Base-by-base conservation (phyloP, 1,140 invertebrate species). In the Venturia canescens region DNA sequence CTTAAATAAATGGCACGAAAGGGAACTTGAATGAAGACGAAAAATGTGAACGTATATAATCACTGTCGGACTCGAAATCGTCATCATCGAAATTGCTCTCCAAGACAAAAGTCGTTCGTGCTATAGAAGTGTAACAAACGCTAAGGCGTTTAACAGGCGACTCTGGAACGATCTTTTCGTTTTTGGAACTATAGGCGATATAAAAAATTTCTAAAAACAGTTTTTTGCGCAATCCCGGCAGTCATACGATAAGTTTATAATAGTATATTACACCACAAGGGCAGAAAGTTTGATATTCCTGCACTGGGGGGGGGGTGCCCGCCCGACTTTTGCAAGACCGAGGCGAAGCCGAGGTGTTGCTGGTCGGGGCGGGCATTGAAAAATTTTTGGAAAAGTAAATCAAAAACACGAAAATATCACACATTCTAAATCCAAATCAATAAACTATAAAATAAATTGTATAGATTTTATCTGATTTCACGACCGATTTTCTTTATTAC, bases 181-280 rank as follows among this genome's bases (percentile, higher is more conserved):
- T 71, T 31, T 71, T 71, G 18, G 27, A 9, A 29, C 18, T 21
- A 71, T 71, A 71, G 16, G 27, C 13, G 69, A 71, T 27, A 71
- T 71, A 11, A n/a, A 31, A 71, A 71, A 71, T 71, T 15, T 29
- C 69, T 71, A 27, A 29, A 71, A 71, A 71, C 69, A 71, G 26
- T 34, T n/a, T 71, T 71, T 71, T 71, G 23, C n/a, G 69, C 31
- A 71, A 71, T 71, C 23, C 26, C 27, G 69, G 69, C 9, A 71
- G 26, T 26, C 69, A 71, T 71, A 71, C 27, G 21, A 71, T 31
- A 71, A 5, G 69, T 60, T 60, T 60, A 21, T 9, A 57, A 57
- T n/a, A n/a, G n/a, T n/a, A n/a, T n/a, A n/a, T n/a, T n/a, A n/a
- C n/a, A n/a, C n/a, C n/a, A n/a, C n/a, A n/a, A n/a, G n/a, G n/a